Evolutionary conservation across 2,797 vertebrate genomes (phyloP), one percentile per base, ranked within the genome.

Genomic region (Peromyscus melanophrys): DNA sequence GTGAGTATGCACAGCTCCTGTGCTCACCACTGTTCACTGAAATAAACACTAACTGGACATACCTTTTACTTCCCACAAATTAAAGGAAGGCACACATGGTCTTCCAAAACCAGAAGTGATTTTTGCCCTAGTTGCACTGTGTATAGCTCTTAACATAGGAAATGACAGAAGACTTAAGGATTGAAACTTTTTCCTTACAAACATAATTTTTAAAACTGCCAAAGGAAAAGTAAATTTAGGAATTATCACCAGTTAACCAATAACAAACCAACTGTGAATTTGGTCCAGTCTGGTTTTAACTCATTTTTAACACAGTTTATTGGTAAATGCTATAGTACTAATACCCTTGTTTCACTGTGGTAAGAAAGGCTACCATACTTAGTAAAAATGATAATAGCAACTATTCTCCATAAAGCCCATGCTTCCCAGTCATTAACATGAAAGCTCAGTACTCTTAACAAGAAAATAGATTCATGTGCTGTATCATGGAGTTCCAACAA

Each of bases 261-360:
- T 89, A 89, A 65, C 59, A 96, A 92, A 43, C 10, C 40, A 25
- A 63, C 55, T 92, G 46, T 85, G 19, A 92, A 92, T 88, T 59
- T 94, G 61, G 13, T 78, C 29, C n/a, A 65, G 92, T 89, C 23
- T 89, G 7, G 23, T 67, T 92, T 85, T 91, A 83, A 95, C 31
- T 90, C 27, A 43, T 63, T 89, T 43, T 43, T 43, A 84, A 81
- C 31, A 81, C 31, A 76, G 16, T 81, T 69, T 85, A 69, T 77
- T 93, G 14, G 76, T 89, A 89, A 90, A 49, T 78, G n/a, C 14
- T 61, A 34, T 19, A 49, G 19, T 71, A 57, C 12, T 4, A 23
- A 43, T 27, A 34, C 19, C 40, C 65, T 77, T 6, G 67, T 91
- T 94, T 84, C 34, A 71, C 83, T 75, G 75, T 73, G 12, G 7